Percentiles rank a stretch among this genome's conserved stretches.
phyloP scores from a whole-genome alignment of 2,113 vertebrate species.

The Halichoeres trimaculatus region DNA sequence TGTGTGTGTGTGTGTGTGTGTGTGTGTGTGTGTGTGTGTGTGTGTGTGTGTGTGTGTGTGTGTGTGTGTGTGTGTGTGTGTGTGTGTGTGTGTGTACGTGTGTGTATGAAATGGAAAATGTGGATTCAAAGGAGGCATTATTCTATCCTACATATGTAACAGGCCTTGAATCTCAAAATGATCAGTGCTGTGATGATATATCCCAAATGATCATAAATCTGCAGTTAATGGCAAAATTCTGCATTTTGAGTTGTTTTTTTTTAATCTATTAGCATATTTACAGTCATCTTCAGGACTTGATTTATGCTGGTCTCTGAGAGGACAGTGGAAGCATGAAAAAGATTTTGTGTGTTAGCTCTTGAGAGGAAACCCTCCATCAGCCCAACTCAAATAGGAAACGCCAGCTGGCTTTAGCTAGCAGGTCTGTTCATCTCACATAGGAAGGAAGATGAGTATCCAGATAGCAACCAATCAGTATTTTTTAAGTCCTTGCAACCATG shows the following conservation, averaged over 20 bases:
- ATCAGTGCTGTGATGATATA: not conserved
- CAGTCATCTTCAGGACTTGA: not conserved
- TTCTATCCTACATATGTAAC: not conserved
- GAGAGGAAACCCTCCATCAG: slow-evolving; percentile 41
- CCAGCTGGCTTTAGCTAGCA: slow-evolving; percentile 47
- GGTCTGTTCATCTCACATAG: slow-evolving; percentile 21
- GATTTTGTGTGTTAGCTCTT: slow-evolving; percentile 2
- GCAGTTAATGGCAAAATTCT: not conserved
- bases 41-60: no score
- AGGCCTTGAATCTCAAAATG: not conserved
- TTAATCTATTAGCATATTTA: not conserved
- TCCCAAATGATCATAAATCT: not conserved
- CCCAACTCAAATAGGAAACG: slow-evolving; percentile 43
- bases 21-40: no score
- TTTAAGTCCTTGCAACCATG: not conserved
- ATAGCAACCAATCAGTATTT: slow-evolving; percentile 21
- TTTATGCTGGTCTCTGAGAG: slow-evolving; percentile 2
- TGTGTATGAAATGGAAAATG: not conserved
- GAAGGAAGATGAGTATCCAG: slow-evolving; percentile 20
- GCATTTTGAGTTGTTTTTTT: not conserved
- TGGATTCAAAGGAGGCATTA: not conserved
- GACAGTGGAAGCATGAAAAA: slow-evolving; percentile 11
- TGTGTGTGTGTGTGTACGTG: not conserved
- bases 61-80: no score
- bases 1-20: not conserved